Evolutionary conservation across 1,140 invertebrate species (phyloP).

Genomic region (Mylabris phalerata): DNA sequence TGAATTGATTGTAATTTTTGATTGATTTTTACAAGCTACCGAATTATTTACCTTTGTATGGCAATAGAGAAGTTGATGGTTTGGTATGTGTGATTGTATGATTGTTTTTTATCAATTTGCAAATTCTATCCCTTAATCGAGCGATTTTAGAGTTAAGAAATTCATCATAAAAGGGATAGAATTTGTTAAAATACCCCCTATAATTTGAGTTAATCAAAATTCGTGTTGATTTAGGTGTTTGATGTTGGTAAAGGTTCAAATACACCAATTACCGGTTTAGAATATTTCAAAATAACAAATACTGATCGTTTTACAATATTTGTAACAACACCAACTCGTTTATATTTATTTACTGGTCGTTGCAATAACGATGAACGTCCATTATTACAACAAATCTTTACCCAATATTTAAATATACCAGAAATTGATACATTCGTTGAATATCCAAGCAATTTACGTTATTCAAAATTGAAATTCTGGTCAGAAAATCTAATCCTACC

Average conservation of each 20-base stretch:
- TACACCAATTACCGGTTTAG: slow-evolving; percentile 77
- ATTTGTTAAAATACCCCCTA: neutral
- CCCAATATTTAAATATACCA: slow-evolving; percentile 66
- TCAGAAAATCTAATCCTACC: slow-evolving; percentile 61
- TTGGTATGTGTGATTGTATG: slow-evolving; percentile 49
- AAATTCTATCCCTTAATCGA: no score
- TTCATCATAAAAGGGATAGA: no score
- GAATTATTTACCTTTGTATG: slow-evolving; percentile 65
- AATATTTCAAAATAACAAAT: slow-evolving; percentile 68
- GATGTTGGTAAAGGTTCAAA: slow-evolving; percentile 71
- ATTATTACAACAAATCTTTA: slow-evolving; percentile 74
- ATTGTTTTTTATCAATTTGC: no score
- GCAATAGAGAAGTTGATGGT: slow-evolving; percentile 62
- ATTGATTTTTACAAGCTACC: slow-evolving; percentile 54
- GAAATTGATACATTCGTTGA: slow-evolving; percentile 68
- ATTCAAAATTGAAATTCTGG: slow-evolving; percentile 76
- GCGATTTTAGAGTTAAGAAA: no score
- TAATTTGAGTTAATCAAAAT: slow-evolving; percentile 14
- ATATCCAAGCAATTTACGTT: slow-evolving; percentile 65
- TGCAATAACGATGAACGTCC: slow-evolving; percentile 70
- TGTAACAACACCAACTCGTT: slow-evolving; percentile 70
- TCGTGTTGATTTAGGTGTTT: slow-evolving; percentile 58
- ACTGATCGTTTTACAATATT: slow-evolving; percentile 72
- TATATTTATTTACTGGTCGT: slow-evolving; percentile 81
- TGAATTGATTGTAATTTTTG: slow-evolving; percentile 1